A percentile compares a stretch with the other conserved stretches of the same genome.
phyloP scores from a whole-genome alignment of 1,140 invertebrate genomes.

The Akabosia matsudoensis region DNA sequence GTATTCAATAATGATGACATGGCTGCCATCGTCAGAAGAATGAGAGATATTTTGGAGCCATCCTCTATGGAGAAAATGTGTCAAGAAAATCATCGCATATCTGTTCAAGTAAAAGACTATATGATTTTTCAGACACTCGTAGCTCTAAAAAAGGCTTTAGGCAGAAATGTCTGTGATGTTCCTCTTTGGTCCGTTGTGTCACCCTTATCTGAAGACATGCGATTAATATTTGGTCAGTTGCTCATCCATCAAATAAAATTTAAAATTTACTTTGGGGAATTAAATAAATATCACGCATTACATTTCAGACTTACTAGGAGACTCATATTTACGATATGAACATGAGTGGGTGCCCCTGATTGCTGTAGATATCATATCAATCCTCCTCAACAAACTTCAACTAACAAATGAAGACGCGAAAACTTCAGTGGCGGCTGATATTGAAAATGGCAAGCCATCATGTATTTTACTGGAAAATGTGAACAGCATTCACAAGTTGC shows the following conservation, averaged over 20 bases:
- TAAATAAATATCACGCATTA: no score
- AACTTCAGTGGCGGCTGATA: neutral
- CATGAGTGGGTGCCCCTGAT: constrained; percentile 18
- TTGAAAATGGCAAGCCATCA: neutral
- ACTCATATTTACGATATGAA: constrained; percentile 2
- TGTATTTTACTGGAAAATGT: constrained; percentile 1
- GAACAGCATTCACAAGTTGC: neutral
- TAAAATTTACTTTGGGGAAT: neutral
- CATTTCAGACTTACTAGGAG: neutral
- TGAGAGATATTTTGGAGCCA: neutral
- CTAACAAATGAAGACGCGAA: neutral
- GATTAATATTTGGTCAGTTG: neutral
- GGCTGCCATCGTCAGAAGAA: neutral
- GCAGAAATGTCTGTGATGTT: neutral
- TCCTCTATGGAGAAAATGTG: constrained; percentile 3
- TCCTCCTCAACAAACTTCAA: neutral
- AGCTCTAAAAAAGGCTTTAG: constrained; percentile 15
- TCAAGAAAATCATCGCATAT: neutral
- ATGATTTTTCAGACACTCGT: constrained; percentile 27
- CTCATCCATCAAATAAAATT: neutral
- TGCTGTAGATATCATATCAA: constrained; percentile 1
- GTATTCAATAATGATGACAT: neutral
- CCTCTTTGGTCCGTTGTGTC: neutral
- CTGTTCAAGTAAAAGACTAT: constrained; percentile 27
- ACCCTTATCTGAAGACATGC: neutral